A percentile compares a stretch with the other conserved stretches of the same genome.
Conservation (phyloP, 1,140 invertebrate species). For the Triops longicaudatus region DNA sequence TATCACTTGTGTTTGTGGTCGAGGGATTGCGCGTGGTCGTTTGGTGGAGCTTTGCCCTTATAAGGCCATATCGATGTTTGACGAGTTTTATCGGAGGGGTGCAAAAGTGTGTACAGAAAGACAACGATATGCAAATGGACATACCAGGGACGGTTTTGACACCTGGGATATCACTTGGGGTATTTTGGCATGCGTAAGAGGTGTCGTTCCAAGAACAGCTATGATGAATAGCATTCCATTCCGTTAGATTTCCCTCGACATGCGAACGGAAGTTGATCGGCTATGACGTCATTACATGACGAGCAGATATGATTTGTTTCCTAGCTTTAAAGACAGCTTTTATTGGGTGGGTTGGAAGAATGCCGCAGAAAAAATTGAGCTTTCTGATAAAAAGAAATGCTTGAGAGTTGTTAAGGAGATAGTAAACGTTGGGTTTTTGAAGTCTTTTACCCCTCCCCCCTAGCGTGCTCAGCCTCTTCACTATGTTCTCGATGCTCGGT, state of each 20-base stretch:
- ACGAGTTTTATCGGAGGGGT: not conserved
- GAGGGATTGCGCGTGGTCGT: not conserved
- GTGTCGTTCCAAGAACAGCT: not conserved
- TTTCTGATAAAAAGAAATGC: too few species aligned
- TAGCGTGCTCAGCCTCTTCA: not conserved
- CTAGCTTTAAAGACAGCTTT: not conserved
- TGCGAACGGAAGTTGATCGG: not conserved
- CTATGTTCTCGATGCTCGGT: not conserved
- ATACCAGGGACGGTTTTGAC: not conserved
- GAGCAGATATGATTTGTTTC: not conserved
- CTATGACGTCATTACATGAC: not conserved
- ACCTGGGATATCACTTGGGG: not conserved
- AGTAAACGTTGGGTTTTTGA: not conserved
- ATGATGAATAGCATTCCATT: conserved; percentile 8
- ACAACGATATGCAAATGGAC: not conserved
- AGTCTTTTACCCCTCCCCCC: not conserved
- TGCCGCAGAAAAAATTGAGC: not conserved
- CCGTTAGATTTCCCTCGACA: not conserved
- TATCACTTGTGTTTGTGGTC: not conserved
- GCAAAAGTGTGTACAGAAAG: not conserved
- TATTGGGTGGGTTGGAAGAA: not conserved
- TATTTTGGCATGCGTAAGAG: not conserved
- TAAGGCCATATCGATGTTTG: not conserved
- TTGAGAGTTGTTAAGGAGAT: not conserved
- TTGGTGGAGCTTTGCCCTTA: not conserved